phyloP scores from a whole-genome alignment of 2,113 vertebrate genomes.

The Oxyura jamaicensis region DNA sequence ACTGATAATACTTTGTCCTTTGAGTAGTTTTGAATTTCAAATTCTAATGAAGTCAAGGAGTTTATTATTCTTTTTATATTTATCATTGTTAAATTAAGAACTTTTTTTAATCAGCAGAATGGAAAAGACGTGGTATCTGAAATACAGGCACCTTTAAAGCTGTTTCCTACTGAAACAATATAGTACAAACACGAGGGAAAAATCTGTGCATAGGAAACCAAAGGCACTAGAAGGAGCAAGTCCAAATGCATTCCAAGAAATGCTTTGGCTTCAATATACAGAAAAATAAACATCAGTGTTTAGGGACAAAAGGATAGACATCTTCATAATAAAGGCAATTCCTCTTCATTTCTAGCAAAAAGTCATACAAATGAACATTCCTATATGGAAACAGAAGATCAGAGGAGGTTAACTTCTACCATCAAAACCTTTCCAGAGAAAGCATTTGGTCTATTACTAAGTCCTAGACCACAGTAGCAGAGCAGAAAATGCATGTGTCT shows the following conservation, averaged over 20 bases:
- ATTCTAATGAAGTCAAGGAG: background rate
- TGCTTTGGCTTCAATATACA: background rate
- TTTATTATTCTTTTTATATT: background rate
- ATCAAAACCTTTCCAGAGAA: background rate
- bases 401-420: background rate
- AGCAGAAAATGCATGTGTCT: background rate
- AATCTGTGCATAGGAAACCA: background rate
- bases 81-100: background rate
- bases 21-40: background rate
- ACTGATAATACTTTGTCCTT: background rate
- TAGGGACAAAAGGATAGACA: background rate
- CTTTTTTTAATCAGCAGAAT: background rate
- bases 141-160: background rate
- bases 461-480: slow-evolving; percentile 6
- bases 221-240: background rate
- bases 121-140: background rate
- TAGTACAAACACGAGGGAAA: background rate
- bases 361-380: background rate
- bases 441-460: background rate
- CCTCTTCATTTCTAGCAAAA: background rate
- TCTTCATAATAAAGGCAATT: background rate
- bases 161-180: background rate
- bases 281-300: background rate
- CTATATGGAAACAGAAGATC: background rate
- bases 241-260: background rate